Evolutionary conservation across 1,140 invertebrate genomes (phyloP).

Genomic region (Eulimnadia texana): DNA sequence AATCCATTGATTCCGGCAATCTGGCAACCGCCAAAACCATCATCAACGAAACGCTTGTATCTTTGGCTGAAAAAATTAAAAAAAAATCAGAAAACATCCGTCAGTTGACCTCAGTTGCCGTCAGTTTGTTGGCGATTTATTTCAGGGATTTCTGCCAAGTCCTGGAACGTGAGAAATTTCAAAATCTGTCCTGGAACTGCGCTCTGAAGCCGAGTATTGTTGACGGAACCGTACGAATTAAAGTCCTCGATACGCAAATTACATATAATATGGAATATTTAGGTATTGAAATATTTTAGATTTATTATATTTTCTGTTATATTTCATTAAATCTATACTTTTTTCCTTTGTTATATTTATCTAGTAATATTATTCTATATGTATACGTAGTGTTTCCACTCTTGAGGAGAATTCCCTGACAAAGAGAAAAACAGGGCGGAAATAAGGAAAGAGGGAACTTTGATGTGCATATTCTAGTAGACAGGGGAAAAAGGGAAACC

Average conservation of each 20-base stretch:
- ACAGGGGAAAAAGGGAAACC: too few relatives aligned
- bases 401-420: not conserved
- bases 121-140: not conserved
- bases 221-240: not conserved
- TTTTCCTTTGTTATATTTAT: not conserved
- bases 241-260: not conserved
- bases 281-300: not conserved
- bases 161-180: not conserved
- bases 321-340: not conserved
- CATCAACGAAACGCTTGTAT: not conserved
- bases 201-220: not conserved
- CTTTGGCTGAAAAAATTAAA: not conserved
- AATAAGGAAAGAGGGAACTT: too few relatives aligned
- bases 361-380: not conserved
- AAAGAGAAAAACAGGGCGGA: not conserved
- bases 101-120: not conserved
- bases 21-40: not conserved
- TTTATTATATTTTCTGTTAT: not conserved
- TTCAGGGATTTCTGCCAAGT: not conserved
- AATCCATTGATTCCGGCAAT: not conserved
- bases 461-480: too few relatives aligned
- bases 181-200: not conserved
- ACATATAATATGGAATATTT: conserved; percentile 6
- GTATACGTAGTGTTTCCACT: not conserved
- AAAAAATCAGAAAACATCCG: not conserved